Base-by-base conservation (phyloP, 2,113 vertebrate species). In the Prochilodus magdalenae region DNA sequence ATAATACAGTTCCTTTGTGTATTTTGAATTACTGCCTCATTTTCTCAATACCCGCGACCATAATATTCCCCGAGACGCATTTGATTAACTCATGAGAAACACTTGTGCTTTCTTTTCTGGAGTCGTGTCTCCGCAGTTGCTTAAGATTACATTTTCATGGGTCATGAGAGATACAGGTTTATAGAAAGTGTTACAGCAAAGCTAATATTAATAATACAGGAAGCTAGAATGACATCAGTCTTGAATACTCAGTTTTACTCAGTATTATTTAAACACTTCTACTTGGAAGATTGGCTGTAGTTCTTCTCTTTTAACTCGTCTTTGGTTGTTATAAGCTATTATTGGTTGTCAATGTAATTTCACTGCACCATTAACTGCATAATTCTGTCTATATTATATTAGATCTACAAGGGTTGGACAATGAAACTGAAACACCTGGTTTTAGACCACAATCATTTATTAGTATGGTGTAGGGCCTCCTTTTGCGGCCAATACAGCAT, bases 11-110 rank as follows among this genome's bases (percentile, higher is more conserved):
- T 79, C 57, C 29, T 59, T 44, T 59, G 77, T 63, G 47, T 70
- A 27, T 79, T 55, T 72, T 85, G 72, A 79, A 76, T 83, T 72
- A 83, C 76, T n/a, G 59, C 59, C 70, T 76, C 72, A 75, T 83
- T 76, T 83, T 84, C 71, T 57, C 51, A 67, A 30, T 70, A 44
- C 69, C 26, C 72, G 72, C 72, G 30, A 60, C 24, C 51, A 20
- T 75, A 70, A 75, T 82, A 36, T 69, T 70, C 65, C 20, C 51
- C 51, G 16, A 76, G 62, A 30, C 63, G 65, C 44, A 47, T 51
- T 81, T 67, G 73, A 81, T 81, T 57, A 74, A 81, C 59, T 36
- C 30, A 22, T 44, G 62, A 72, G 49, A 67, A 81, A 67, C 30
- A 44, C 22, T 73, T 10, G 8, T n/a, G 29, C 44, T 59, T 24